Conservation (phyloP, 1,140 invertebrate genomes). For the Mesaphorura yosii region DNA sequence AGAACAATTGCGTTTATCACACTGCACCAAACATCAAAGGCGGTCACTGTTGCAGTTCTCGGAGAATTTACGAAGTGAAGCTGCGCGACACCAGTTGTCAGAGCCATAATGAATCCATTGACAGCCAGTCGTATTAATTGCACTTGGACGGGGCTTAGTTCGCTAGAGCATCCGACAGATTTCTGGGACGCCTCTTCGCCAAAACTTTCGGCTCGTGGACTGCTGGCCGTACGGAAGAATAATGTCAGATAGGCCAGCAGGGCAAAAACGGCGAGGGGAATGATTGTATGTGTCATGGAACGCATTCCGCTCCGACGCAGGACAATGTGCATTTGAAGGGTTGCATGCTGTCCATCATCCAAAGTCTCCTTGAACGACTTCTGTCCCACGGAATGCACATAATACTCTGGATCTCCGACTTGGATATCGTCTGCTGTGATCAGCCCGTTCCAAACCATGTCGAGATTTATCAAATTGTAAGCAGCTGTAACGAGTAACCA, state of each 20-base stretch:
- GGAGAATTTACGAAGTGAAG: conserved; percentile 10
- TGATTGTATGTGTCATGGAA: conserved; percentile 13
- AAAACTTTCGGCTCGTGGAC: not conserved
- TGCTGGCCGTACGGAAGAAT: conserved; percentile 1
- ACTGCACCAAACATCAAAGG: conserved; percentile 19
- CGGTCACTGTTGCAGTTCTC: conserved; percentile 13
- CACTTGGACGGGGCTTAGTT: not conserved
- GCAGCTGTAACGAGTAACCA: conserved; percentile 11
- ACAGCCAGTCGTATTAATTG: conserved; percentile 7
- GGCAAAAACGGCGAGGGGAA: conserved; percentile 12
- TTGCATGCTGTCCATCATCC: conserved; percentile 11
- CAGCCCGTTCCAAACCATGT: conserved; percentile 25
- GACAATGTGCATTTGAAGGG: conserved; percentile 8
- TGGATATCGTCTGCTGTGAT: conserved; percentile 12
- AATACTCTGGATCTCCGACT: conserved; percentile 18
- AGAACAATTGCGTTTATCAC: not conserved
- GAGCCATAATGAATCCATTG: conserved; percentile 13
- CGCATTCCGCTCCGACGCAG: conserved; percentile 13
- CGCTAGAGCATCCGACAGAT: not conserved
- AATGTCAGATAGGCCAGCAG: conserved; percentile 18
- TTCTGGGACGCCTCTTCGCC: not conserved
- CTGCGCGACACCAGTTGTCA: conserved; percentile 13
- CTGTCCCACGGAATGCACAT: conserved; percentile 8
- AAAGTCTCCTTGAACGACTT: not conserved
- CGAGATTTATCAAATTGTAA: conserved; percentile 16